A percentile compares a stretch with the other conserved stretches of the same genome.
phyloP scores from a whole-genome alignment of 2,888 invertebrate genomes.

The Bedellia somnulentella region DNA sequence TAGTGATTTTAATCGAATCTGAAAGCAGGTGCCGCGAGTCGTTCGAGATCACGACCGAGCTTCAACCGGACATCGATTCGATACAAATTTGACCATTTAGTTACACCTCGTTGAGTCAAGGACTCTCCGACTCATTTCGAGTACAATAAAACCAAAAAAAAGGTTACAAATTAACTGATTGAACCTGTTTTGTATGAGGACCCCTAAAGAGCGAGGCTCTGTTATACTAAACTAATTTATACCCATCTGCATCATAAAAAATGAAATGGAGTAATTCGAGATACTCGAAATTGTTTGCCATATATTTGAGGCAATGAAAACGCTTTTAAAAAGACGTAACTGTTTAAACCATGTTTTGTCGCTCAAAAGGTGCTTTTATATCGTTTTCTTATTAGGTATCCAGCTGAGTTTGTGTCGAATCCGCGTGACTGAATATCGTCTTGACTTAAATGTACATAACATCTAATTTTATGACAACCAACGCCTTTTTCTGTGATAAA shows the following conservation, averaged over 20 bases:
- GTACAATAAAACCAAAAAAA: constrained; percentile 36
- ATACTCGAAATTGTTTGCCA: too few relatives aligned
- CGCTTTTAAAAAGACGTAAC: constrained; percentile 22
- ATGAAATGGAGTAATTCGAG: constrained; percentile 27
- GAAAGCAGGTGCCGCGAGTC: constrained; percentile 39
- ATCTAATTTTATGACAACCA: constrained; percentile 5
- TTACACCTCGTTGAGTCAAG: constrained; percentile 59
- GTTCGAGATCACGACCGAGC: constrained; percentile 30
- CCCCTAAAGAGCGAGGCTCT: constrained; percentile 51
- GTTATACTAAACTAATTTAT: constrained; percentile 56
- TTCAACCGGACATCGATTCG: constrained; percentile 50
- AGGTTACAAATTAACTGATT: constrained; percentile 53
- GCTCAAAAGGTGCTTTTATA: constrained; percentile 18
- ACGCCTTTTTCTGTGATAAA: constrained; percentile 1
- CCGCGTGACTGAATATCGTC: constrained; percentile 4
- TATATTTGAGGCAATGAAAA: too few relatives aligned
- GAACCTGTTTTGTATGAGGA: constrained; percentile 41
- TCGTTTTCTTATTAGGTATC: constrained; percentile 20
- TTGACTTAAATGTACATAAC: constrained; percentile 5
- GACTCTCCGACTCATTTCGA: constrained; percentile 47
- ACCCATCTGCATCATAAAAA: constrained; percentile 49
- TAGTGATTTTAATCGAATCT: constrained; percentile 38
- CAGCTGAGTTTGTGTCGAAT: constrained; percentile 19
- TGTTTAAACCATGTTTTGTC: constrained; percentile 24
- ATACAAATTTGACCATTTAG: constrained; percentile 54